Percentiles rank a stretch among this genome's conserved stretches.
Evolutionary conservation across 2,113 vertebrate species (phyloP).

Genomic region (human (Homo sapiens)): DNA sequence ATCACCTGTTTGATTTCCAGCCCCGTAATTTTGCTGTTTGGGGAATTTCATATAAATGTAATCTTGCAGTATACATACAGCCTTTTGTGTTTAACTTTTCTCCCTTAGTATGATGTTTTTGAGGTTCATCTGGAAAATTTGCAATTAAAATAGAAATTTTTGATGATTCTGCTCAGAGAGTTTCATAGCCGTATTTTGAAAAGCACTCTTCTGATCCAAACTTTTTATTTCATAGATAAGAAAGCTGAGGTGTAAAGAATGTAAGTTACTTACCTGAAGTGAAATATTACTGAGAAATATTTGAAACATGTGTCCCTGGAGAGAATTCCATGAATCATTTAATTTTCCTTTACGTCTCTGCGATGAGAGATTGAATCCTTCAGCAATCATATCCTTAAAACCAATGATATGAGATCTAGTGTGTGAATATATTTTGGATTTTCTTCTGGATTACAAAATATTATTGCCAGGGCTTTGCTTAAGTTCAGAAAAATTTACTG

Average conservation of each 20-base stretch:
- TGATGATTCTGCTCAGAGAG: neutral
- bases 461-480: neutral
- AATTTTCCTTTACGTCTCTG: neutral
- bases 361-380: neutral
- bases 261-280: neutral
- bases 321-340: neutral
- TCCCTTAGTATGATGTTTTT: neutral
- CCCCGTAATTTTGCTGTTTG: constrained; percentile 26
- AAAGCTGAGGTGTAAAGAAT: neutral
- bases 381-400: neutral
- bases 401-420: neutral
- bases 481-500: neutral
- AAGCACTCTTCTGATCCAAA: neutral
- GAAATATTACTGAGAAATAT: neutral
- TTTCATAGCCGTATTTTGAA: neutral
- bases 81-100: neutral
- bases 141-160: neutral
- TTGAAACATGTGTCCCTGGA: neutral
- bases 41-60: neutral
- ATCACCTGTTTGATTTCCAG: neutral
- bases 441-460: neutral
- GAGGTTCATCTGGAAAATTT: neutral
- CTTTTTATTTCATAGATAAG: neutral
- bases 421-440: neutral
- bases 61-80: neutral